Conservation (phyloP, 1,140 invertebrate genomes). For the Streblospio benedicti region DNA sequence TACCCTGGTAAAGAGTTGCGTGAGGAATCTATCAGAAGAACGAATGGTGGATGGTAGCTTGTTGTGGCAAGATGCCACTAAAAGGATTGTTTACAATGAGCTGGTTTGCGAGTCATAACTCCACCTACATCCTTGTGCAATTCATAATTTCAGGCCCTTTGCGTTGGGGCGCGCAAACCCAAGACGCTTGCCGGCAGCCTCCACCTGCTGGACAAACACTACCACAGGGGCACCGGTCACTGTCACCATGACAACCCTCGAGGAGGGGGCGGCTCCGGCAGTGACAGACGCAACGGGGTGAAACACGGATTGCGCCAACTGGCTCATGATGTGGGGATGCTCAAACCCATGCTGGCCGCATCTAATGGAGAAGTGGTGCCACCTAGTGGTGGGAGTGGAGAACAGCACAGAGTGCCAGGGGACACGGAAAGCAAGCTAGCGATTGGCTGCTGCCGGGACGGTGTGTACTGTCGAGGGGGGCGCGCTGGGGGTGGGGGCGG, state of each 20-base stretch:
- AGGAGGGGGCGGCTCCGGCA: no score
- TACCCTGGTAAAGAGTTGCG: no score
- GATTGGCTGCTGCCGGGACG: no score
- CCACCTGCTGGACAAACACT: not conserved
- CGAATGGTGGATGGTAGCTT: no score
- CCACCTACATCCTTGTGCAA: no score
- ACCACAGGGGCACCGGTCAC: not conserved
- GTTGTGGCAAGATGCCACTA: no score
- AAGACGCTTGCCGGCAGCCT: slow-evolving; percentile 7
- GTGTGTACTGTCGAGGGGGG: not conserved
- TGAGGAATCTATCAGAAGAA: no score
- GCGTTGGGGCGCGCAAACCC: slow-evolving; percentile 10
- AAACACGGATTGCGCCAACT: not conserved
- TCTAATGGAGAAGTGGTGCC: not conserved
- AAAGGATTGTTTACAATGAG: no score
- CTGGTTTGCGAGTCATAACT: no score
- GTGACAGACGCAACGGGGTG: not conserved
- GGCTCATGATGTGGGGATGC: slow-evolving; percentile 1
- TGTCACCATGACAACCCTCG: not conserved
- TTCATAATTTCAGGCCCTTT: no score
- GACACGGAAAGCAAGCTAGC: no score
- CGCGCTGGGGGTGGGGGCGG: not conserved
- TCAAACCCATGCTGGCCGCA: not conserved
- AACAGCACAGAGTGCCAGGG: no score
- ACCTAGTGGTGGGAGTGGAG: not conserved